These are phyloP conservation scores for Channa striata DNA, from an alignment of 2,797 vertebrate genomes.

Conservation along the genomic window DNA sequence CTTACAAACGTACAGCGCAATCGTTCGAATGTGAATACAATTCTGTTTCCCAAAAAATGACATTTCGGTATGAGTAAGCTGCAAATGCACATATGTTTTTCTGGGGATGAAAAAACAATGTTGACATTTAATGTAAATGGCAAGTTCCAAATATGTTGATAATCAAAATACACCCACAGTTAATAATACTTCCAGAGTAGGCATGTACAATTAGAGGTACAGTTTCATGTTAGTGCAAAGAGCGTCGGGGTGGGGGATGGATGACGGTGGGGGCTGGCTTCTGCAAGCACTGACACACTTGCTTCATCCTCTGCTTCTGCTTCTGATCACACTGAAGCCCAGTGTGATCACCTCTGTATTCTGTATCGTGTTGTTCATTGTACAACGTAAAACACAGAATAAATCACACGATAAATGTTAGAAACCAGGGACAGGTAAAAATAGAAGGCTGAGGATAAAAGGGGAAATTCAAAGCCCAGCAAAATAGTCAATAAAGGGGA, in stretches of 20 bases:
- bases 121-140: too few species aligned
- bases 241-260: too few species aligned
- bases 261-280: not conserved
- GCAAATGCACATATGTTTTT: too few species aligned
- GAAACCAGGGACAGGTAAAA: constrained; percentile 28
- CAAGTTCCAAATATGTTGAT: too few species aligned
- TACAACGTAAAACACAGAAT: constrained; percentile 24
- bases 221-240: constrained; percentile 13
- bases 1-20: too few species aligned
- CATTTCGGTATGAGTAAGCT: too few species aligned
- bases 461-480: constrained; percentile 22
- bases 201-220: not conserved
- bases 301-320: constrained; percentile 4
- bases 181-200: not conserved
- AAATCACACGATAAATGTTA: constrained; percentile 33
- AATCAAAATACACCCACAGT: too few species aligned
- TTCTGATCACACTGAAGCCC: too few species aligned
- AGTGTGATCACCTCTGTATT: too few species aligned
- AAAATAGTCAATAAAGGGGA: constrained; percentile 13
- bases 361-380: not conserved
- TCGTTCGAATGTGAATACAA: too few species aligned
- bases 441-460: constrained; percentile 23
- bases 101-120: too few species aligned
- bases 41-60: too few species aligned
- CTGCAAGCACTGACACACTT: not conserved